Evolutionary conservation across 2,888 invertebrate genomes (phyloP), one percentile per base, ranked within the genome.

Genomic region (Apodemia zela): DNA sequence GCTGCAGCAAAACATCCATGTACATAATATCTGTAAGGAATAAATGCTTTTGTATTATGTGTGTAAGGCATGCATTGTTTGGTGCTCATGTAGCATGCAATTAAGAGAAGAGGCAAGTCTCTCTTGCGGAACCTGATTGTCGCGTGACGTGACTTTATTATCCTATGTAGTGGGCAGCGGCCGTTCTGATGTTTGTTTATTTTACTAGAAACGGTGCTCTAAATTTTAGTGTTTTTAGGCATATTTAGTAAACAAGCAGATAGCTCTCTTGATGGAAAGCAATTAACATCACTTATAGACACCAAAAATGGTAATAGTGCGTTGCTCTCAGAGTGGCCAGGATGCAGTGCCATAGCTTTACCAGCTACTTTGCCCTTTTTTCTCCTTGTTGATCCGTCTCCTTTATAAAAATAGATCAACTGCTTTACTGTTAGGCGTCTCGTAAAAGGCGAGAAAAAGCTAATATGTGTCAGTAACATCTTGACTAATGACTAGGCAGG

Each of bases 81-180:
- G 71, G 79, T 85, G 87, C 67, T 81, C 83, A 87, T 74, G 66
- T 71, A 86, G 81, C 89, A 83, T 89, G 83, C 81, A 80, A 84
- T 84, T 82, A 81, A 81, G 80, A 81, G 82, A 79, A 75, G 74
- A 79, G 75, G 77, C 72, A 75, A 79, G 71, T 77, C 81, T 81
- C 75, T 81, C 76, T 79, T 75, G 83, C 84, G 87, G 82, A 88
- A 89, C 87, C 83, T 81, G 78, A 76, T 81, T 78, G 80, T 78
- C 77, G 74, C 76, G 75, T 65, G 62, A 73, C 72, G 78, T 42
- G 15, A 15, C 15, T 42, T 42, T 15, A 42, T 15, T 42, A 42
- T 42, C 42, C 42, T 42, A 15, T 38, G 11, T 38, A 11, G 38
- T 38, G 38, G 42, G 42, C 42, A 42, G 42, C 4, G 42, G 15